Percentiles rank a stretch among this genome's conserved stretches.
phyloP scores from a whole-genome alignment of 2,113 vertebrate species.

The Alethe castanea region DNA sequence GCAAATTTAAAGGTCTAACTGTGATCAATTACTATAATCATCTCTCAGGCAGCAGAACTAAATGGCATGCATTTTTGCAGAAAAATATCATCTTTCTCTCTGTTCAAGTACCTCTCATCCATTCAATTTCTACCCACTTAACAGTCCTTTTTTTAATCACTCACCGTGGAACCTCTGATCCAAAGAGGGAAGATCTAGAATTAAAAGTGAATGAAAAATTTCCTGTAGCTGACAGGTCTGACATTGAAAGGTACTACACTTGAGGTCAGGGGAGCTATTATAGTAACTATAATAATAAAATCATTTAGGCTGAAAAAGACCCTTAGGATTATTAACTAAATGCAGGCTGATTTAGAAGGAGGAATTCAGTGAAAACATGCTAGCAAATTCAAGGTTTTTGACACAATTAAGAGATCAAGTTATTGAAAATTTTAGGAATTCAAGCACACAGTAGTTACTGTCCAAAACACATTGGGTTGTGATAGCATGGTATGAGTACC shows the following conservation, averaged over 20 bases:
- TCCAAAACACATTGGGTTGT: fast-evolving
- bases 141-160: background rate
- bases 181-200: background rate
- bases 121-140: background rate
- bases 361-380: background rate
- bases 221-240: background rate
- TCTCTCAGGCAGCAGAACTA: background rate
- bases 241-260: background rate
- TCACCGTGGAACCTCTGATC: background rate
- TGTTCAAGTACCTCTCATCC: background rate
- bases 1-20: background rate
- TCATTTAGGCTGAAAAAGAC: background rate
- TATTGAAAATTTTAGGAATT: background rate
- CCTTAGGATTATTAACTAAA: background rate
- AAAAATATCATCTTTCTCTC: background rate
- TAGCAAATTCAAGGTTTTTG: background rate
- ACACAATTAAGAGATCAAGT: background rate
- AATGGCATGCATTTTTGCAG: background rate
- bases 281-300: background rate
- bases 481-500: background rate
- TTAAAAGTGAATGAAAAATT: background rate
- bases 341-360: background rate
- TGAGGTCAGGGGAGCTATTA: background rate
- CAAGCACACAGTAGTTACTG: background rate
- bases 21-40: background rate